phyloP scores from a whole-genome alignment of 2,888 invertebrate species.

The Mythimna ferrago region DNA sequence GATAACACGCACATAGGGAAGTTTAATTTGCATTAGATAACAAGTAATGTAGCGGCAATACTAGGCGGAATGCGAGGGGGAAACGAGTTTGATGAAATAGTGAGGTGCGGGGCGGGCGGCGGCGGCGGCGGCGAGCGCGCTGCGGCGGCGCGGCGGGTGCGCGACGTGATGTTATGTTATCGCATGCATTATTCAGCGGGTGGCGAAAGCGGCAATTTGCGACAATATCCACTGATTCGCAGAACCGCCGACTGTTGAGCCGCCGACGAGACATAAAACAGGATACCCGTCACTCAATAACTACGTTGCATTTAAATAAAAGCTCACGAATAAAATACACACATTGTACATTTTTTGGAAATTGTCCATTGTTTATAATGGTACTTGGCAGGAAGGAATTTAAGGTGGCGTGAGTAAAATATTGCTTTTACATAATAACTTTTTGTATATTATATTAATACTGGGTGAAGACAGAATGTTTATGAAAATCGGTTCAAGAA shows the following conservation, averaged over 20 bases:
- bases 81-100: slow-evolving; percentile 73
- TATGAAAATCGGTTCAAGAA: slow-evolving; percentile 34
- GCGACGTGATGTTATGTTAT: slow-evolving; percentile 89
- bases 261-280: slow-evolving; percentile 88
- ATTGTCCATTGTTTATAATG: slow-evolving; percentile 57
- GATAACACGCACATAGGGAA: slow-evolving; percentile 74
- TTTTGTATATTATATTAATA: slow-evolving; percentile 36
- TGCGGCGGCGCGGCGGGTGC: slow-evolving; percentile 70
- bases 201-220: slow-evolving; percentile 91
- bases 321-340: slow-evolving; percentile 66
- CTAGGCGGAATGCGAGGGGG: slow-evolving; percentile 73
- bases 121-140: slow-evolving; percentile 68
- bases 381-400: slow-evolving; percentile 43
- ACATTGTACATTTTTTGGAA: slow-evolving; percentile 59
- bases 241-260: slow-evolving; percentile 86
- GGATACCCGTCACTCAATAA: slow-evolving; percentile 88
- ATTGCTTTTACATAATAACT: slow-evolving; percentile 44
- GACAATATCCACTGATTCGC: slow-evolving; percentile 90
- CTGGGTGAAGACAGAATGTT: slow-evolving; percentile 44
- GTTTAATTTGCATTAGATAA: slow-evolving; percentile 77
- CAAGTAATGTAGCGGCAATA: slow-evolving; percentile 70
- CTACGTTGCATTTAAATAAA: slow-evolving; percentile 86
- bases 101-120: slow-evolving; percentile 66
- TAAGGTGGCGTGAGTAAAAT: slow-evolving; percentile 35
- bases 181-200: slow-evolving; percentile 90